Conservation (phyloP, 2,797 vertebrate genomes). For the Pyrocephalus nanus region DNA sequence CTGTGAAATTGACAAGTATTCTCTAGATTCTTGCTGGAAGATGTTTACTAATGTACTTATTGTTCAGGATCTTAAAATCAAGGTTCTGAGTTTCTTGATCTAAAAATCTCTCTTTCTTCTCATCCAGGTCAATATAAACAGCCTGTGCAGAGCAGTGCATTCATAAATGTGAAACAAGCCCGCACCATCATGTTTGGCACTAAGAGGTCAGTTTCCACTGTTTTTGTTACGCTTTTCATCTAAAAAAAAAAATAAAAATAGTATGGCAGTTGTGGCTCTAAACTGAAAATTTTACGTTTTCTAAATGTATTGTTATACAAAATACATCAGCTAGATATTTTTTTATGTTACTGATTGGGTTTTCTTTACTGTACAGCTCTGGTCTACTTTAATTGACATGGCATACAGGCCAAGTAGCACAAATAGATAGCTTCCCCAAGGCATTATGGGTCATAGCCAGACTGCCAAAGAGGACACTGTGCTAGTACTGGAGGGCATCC, state of each 20-base stretch:
- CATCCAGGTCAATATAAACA: conserved; percentile 47
- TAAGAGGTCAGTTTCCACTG: conserved; percentile 70
- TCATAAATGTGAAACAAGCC: conserved; percentile 58
- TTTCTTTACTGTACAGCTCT: background rate
- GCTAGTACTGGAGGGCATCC: background rate
- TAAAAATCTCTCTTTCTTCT: conserved; percentile 20
- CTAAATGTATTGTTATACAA: background rate
- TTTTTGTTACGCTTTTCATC: background rate
- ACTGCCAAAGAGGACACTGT: background rate
- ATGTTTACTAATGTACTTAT: background rate
- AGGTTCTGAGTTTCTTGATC: background rate
- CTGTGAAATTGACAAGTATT: background rate
- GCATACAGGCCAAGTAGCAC: background rate
- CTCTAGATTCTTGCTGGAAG: background rate
- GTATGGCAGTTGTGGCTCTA: background rate
- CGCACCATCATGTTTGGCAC: conserved; percentile 69
- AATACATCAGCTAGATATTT: background rate
- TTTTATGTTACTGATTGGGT: background rate
- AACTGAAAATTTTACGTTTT: background rate
- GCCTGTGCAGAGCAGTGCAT: background rate
- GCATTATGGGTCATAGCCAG: background rate
- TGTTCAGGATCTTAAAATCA: background rate
- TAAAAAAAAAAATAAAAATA: background rate
- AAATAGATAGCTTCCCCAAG: background rate
- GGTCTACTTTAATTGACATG: background rate